phyloP scores from a whole-genome alignment of 1,140 invertebrate species.

The Neomicropteryx cornuta region DNA sequence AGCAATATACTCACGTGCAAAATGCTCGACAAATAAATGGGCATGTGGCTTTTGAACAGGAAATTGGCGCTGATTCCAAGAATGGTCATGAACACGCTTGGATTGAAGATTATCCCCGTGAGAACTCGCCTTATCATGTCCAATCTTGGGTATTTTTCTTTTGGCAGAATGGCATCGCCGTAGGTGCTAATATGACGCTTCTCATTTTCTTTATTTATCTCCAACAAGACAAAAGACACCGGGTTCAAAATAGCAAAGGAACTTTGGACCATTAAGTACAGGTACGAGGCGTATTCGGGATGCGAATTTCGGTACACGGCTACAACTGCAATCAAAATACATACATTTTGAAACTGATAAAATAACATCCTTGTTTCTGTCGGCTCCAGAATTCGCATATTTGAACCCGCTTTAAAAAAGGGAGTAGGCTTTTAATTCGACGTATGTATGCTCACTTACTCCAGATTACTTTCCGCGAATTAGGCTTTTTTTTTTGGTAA shows the following conservation, averaged over 20 bases:
- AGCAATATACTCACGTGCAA: constrained; percentile 48
- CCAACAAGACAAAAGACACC: constrained; percentile 82
- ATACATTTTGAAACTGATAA: too few species aligned
- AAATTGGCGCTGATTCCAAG: constrained; percentile 82
- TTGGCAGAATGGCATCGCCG: too few species aligned
- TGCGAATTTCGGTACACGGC: constrained; percentile 67
- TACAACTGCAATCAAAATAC: constrained; percentile 56
- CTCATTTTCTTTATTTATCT: constrained; percentile 62
- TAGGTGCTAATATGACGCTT: constrained; percentile 12
- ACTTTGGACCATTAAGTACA: constrained; percentile 91
- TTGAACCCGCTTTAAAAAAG: too few species aligned
- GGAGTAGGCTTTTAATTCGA: too few species aligned
- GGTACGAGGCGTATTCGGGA: constrained; percentile 81
- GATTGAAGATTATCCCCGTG: constrained; percentile 75
- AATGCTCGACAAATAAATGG: constrained; percentile 60
- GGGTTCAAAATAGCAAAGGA: constrained; percentile 89
- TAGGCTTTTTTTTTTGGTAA: too few species aligned
- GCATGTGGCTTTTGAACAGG: constrained; percentile 65
- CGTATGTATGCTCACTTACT: too few species aligned
- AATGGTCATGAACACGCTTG: constrained; percentile 88
- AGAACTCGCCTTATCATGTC: constrained; percentile 28
- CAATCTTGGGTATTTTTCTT: constrained; percentile 13
- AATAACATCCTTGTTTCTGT: too few species aligned
- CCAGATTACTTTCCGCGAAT: too few species aligned
- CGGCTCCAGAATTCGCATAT: too few species aligned